Conservation (phyloP, 2,113 vertebrate species). For the Struthio camelus region DNA sequence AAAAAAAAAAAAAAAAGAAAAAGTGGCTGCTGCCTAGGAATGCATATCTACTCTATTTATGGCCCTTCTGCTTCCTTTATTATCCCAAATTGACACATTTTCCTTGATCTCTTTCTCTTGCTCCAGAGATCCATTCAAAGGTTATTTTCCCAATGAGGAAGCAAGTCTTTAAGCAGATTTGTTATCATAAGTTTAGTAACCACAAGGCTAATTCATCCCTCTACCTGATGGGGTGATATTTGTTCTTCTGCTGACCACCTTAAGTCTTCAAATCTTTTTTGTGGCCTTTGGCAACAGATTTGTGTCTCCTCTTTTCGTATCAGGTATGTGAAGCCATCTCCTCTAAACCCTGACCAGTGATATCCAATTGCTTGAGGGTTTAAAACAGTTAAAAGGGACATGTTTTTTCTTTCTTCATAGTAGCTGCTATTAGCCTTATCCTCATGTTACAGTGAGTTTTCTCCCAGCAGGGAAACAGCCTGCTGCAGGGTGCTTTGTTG, state of each 20-base stretch:
- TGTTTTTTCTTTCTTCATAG: neutral
- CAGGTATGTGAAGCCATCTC: conserved; percentile 1
- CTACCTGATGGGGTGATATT: conserved; percentile 40
- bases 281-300: conserved; percentile 40
- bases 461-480: conserved; percentile 53
- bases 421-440: conserved; percentile 59
- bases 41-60: conserved; percentile 67
- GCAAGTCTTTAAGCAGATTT: conserved; percentile 38
- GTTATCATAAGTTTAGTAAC: conserved; percentile 51
- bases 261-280: neutral
- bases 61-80: conserved; percentile 67
- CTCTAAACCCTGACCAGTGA: neutral
- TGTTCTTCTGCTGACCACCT: conserved; percentile 43
- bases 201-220: conserved; percentile 26
- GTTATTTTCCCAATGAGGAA: conserved; percentile 64
- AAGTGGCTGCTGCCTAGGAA: conserved; percentile 41
- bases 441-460: conserved; percentile 57
- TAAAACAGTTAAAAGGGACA: conserved; percentile 36
- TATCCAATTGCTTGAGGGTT: conserved; percentile 10
- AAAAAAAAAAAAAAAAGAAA: conserved; percentile 51
- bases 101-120: conserved; percentile 51
- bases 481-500: conserved; percentile 65
- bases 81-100: conserved; percentile 49
- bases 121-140: conserved; percentile 55
- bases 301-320: neutral